Evolutionary conservation across 2,113 vertebrate genomes (phyloP), one percentile per base, ranked within the genome.

Genomic region (Dromaius novaehollandiae): DNA sequence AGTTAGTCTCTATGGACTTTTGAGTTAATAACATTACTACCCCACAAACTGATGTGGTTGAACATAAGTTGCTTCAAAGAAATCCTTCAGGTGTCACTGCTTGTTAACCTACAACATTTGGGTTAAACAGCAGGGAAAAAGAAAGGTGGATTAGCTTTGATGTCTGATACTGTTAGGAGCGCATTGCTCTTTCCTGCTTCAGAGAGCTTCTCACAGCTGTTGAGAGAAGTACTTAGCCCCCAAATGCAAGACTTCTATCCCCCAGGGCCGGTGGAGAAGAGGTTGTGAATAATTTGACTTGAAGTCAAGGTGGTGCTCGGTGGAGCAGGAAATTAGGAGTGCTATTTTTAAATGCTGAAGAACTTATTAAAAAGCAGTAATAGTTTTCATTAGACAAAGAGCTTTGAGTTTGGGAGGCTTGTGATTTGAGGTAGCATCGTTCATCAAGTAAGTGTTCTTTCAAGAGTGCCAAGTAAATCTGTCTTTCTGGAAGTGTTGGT

Each of bases 301-400:
- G 96, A 98, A 98, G 97, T 98, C 96, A 97, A 97, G 96, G 97
- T 97, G 97, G 95, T 96, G 86, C 83, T 98, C 94, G 84, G 84
- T 93, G 95, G 95, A 98, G 97, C 84, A 48, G 86, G 92, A 98
- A 98, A 98, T 98, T 97, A 98, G 96, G 96, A 97, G 86, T 97
- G 95, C 94, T 97, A 93, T 96, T 98, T 97, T 90, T 90, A 97
- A 97, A 96, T 91, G 71, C 87, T 97, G 92, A 96, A 96, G 90
- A 96, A 94, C 80, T 97, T 96, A 96, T 96, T 97, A 97, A 97
- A 98, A 96, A 96, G 88, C 91, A 95, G 93, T 96, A 96, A 94
- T 90, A 89, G 93, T 95, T 97, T 96, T 94, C 73, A 48, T 97
- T 96, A 89, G 63, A 96, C 75, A 95, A 95, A 97, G 93, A 96